Percentiles rank a stretch among this genome's conserved stretches.
phyloP scores from a whole-genome alignment of 2,113 vertebrate species.

The Bombycilla garrulus region DNA sequence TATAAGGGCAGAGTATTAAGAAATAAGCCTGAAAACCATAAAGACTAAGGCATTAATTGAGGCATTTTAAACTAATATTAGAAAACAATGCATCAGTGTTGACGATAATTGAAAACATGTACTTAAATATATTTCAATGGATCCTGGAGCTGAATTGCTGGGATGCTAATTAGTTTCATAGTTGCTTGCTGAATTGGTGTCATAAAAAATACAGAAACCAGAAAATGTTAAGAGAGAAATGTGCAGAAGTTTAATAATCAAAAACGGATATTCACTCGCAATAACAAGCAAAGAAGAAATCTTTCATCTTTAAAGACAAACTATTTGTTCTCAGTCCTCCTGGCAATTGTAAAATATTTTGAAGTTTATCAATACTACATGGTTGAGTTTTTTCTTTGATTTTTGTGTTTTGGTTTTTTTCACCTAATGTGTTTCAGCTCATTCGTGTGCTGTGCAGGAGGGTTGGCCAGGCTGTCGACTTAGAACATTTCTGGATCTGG shows the following conservation, averaged over 20 bases:
- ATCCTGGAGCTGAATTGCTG: neutral
- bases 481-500: slow-evolving; percentile 75
- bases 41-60: neutral
- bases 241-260: neutral
- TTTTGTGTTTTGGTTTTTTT: neutral
- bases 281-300: neutral
- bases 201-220: neutral
- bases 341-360: neutral
- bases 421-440: slow-evolving; percentile 77
- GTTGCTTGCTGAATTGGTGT: neutral
- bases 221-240: neutral
- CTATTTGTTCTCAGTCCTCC: neutral
- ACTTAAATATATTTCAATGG: neutral
- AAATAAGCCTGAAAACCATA: neutral
- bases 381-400: neutral
- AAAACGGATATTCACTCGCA: neutral
- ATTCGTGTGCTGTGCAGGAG: slow-evolving; percentile 74
- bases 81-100: slow-evolving; percentile 6
- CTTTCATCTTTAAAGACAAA: neutral
- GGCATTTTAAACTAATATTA: slow-evolving; percentile 21
- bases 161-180: neutral
- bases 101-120: slow-evolving; percentile 36
- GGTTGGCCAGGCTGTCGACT: slow-evolving; percentile 60
- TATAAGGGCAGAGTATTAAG: neutral
- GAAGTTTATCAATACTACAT: neutral